Base-by-base conservation (phyloP, 1,140 invertebrate genomes). In the Pachypsylla venusta region DNA sequence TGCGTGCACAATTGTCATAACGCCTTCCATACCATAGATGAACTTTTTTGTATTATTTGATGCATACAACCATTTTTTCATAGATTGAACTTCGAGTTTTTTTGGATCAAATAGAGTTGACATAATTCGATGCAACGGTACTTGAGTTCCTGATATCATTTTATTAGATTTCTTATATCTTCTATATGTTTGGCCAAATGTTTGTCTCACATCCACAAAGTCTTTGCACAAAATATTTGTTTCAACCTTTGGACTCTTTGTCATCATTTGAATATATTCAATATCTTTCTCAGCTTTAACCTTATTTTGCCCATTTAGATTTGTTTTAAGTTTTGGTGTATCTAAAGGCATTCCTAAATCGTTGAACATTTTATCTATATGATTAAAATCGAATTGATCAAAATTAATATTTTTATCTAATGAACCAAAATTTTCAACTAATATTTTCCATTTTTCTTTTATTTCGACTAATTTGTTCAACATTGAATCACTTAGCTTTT, bases 101-200 rank as follows among this genome's bases (percentile, higher is more conserved):
- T 48, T 48, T n/a, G 42, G 42, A 22, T 48, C 42, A 48, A 48
- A 48, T 22, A 48, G n/a, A 5, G 42, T 48, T 7, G 42, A 48
- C 42, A 48, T 48, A 7, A 48, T 22, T 48, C 42, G 42, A 48
- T 48, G 42, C n/a, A 48, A 22, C 4, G 42, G 42, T 19, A 48
- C 16, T 19, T 48, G 42, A 4, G 4, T 48, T 4, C 42, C 42
- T 3, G 42, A 19, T 7, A 48, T n/a, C 42, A 48, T 48, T n/a
- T 48, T 48, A 7, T 48, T 48, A 19, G 16, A 19, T 19, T 48
- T 48, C 42, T 48, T 48, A 19, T 48, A 48, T 19, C 22, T 48
- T 48, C 16, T 48, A n/a, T 48, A 48, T 3, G 22, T 19, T 22
- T 48, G 42, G 5, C n/a, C 16, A 19, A 10, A 48, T 48, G 42